Percentiles rank a stretch among this genome's conserved stretches.
These are phyloP conservation scores for Hirtodrosophila histrioides DNA, from an alignment of 2,888 invertebrate genomes.

Conservation along the genomic window DNA sequence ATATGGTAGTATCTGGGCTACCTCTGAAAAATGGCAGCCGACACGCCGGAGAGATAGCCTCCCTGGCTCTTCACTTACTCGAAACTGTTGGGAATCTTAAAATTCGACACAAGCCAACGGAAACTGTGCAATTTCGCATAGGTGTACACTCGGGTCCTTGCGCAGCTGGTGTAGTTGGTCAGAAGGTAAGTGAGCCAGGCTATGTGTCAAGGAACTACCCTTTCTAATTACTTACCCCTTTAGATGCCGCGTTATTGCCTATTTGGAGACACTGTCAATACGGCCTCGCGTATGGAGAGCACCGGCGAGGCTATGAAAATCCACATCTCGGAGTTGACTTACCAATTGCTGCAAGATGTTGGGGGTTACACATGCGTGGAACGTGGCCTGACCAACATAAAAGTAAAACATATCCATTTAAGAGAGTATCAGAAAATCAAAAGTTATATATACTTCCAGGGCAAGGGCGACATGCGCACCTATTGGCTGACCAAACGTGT, in stretches of 20 bases:
- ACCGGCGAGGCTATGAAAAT: slow-evolving; percentile 90
- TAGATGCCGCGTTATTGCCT: slow-evolving; percentile 94
- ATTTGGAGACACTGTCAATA: slow-evolving; percentile 93
- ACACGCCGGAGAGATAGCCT: slow-evolving; percentile 92
- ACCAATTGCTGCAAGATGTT: slow-evolving; percentile 87
- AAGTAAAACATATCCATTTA: slow-evolving; percentile 85
- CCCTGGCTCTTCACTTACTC: slow-evolving; percentile 90
- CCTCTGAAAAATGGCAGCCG: slow-evolving; percentile 90
- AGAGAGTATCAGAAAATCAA: neutral
- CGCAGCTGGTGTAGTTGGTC: slow-evolving; percentile 92
- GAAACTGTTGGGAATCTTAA: slow-evolving; percentile 89
- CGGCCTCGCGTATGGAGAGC: slow-evolving; percentile 92
- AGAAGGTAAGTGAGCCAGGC: slow-evolving; percentile 80
- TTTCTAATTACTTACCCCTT: neutral
- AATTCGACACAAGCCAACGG: slow-evolving; percentile 88
- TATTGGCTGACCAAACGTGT: slow-evolving; percentile 93
- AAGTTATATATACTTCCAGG: slow-evolving; percentile 86
- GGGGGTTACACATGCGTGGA: slow-evolving; percentile 91
- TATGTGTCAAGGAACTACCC: neutral
- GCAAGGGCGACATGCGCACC: slow-evolving; percentile 94
- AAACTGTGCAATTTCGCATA: slow-evolving; percentile 89
- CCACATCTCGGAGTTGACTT: slow-evolving; percentile 90
- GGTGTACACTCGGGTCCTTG: slow-evolving; percentile 90
- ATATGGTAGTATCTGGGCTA: slow-evolving; percentile 92
- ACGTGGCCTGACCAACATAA: slow-evolving; percentile 89